These are phyloP conservation scores for Brachirus orientalis DNA, from an alignment of 2,113 vertebrate species.

Conservation along the genomic window DNA sequence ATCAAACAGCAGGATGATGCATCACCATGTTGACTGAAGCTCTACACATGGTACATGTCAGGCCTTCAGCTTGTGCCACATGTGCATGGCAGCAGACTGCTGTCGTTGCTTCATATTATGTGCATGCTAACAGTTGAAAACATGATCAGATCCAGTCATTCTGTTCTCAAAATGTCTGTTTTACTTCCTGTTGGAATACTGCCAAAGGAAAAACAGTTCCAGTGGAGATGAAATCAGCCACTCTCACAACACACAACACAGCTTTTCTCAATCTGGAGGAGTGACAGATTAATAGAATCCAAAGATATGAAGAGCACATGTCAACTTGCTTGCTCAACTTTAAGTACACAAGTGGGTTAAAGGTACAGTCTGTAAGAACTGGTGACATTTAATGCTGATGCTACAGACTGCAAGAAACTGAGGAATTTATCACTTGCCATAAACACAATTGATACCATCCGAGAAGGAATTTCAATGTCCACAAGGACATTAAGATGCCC, in stretches of 20 bases:
- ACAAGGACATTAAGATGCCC: too few relatives aligned
- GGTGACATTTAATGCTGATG: too few relatives aligned
- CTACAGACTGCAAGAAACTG: too few relatives aligned
- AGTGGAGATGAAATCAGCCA: conserved; percentile 1
- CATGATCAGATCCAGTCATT: conserved; percentile 19
- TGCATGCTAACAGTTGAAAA: conserved; percentile 19
- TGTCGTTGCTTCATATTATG: not conserved
- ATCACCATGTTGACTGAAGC: too few relatives aligned
- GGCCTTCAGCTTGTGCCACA: not conserved
- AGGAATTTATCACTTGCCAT: too few relatives aligned
- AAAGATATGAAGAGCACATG: not conserved
- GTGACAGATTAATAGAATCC: conserved; percentile 1
- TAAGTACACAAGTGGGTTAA: too few relatives aligned
- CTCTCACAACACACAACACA: not conserved
- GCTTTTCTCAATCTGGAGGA: too few relatives aligned
- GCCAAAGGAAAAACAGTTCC: conserved; percentile 27
- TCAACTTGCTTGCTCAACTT: too few relatives aligned
- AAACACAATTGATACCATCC: too few relatives aligned
- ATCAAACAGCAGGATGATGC: conserved; percentile 4
- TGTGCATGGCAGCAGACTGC: conserved; percentile 3
- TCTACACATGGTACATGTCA: not conserved
- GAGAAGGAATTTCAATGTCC: too few relatives aligned
- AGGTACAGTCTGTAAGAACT: too few relatives aligned
- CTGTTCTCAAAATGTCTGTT: not conserved
- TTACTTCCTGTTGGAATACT: conserved; percentile 37